Conservation (phyloP, 2,113 vertebrate genomes). For the Noturus placidus region DNA sequence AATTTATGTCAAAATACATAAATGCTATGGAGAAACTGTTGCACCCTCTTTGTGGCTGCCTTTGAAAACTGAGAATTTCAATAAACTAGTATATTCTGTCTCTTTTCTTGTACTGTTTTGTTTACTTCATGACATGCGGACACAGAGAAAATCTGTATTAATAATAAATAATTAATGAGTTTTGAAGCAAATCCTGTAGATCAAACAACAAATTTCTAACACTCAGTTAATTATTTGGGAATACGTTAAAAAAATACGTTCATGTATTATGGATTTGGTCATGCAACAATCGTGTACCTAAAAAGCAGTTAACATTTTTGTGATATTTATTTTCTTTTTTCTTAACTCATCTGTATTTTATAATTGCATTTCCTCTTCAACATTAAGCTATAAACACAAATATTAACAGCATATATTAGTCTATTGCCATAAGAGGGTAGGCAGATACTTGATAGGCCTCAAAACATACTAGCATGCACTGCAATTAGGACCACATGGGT, state of each 20-base stretch:
- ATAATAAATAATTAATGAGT: neutral
- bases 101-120: neutral
- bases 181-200: neutral
- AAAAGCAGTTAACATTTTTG: conserved; percentile 58
- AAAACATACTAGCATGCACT: conserved; percentile 73
- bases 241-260: conserved; percentile 74
- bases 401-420: conserved; percentile 67
- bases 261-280: conserved; percentile 60
- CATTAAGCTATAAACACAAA: conserved; percentile 69
- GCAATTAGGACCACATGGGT: conserved; percentile 62
- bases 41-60: neutral
- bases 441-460: conserved; percentile 59
- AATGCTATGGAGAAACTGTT: neutral
- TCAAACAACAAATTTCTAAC: neutral
- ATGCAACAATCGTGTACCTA: conserved; percentile 47
- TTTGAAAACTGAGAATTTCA: neutral
- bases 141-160: neutral
- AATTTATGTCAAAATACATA: neutral
- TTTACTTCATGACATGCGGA: neutral
- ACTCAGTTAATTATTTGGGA: conserved; percentile 61
- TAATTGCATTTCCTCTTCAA: conserved; percentile 61
- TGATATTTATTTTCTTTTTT: conserved; percentile 42
- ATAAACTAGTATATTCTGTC: neutral
- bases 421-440: conserved; percentile 56
- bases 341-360: conserved; percentile 52